A percentile compares a stretch with the other conserved stretches of the same genome.
Conservation (phyloP, 1,140 invertebrate genomes). For the Diorhabda carinulata region DNA sequence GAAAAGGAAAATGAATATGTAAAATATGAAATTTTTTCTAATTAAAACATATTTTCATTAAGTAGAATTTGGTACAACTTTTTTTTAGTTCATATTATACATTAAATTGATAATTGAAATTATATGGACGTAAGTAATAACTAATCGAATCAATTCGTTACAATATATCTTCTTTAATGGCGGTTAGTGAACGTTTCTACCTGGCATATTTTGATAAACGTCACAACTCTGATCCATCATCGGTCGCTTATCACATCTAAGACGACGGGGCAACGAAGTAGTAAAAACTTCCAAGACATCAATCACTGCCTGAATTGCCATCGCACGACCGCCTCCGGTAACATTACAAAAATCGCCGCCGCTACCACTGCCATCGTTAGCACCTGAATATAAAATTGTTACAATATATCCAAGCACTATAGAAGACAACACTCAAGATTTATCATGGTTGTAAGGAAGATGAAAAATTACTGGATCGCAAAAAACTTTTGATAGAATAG, state of each 20-base stretch:
- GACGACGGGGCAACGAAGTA: conserved; percentile 19
- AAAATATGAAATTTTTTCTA: no score
- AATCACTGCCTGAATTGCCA: conserved; percentile 18
- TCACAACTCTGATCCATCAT: conserved; percentile 24
- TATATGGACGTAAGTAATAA: no score
- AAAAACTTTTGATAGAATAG: no score
- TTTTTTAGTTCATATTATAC: no score
- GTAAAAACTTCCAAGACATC: conserved; percentile 18
- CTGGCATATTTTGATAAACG: neutral
- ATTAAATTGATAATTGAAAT: no score
- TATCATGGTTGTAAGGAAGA: neutral
- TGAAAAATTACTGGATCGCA: no score
- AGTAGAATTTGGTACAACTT: no score
- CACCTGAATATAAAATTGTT: conserved; percentile 18
- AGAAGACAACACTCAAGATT: neutral
- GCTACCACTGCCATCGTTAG: conserved; percentile 12
- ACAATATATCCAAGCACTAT: neutral
- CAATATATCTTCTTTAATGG: no score
- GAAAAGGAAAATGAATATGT: no score
- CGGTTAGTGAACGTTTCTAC: no score
- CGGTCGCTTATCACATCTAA: conserved; percentile 26
- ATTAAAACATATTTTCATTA: no score
- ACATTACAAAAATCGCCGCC: neutral
- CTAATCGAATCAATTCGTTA: no score
- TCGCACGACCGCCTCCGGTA: neutral